A percentile compares a stretch with the other conserved stretches of the same genome.
Conservation (phyloP, 1,140 invertebrate species). For the Neodiprion pinetum region DNA sequence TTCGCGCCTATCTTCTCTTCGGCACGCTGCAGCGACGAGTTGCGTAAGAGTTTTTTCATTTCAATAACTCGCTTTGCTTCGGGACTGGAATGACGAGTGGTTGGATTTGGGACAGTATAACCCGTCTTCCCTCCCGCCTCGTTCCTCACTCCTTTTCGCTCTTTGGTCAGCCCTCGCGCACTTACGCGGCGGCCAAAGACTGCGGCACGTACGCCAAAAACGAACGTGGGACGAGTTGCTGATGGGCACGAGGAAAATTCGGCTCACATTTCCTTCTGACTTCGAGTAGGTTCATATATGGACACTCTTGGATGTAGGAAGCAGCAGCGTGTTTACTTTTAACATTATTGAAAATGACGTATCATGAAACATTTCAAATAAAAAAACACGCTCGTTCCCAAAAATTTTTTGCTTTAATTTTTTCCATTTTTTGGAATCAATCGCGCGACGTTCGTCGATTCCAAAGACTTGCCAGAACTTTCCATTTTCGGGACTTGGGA, state of each 20-base stretch:
- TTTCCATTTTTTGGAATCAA: too few relatives aligned
- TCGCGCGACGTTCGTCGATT: neutral
- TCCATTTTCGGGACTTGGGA: too few relatives aligned
- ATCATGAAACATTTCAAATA: too few relatives aligned
- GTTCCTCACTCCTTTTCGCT: neutral
- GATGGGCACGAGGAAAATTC: neutral
- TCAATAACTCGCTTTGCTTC: constrained; percentile 4
- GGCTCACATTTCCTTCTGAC: too few relatives aligned
- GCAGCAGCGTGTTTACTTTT: too few relatives aligned
- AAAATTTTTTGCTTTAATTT: too few relatives aligned
- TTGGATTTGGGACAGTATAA: neutral
- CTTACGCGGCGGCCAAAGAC: neutral
- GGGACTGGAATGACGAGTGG: constrained; percentile 4
- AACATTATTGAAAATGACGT: too few relatives aligned
- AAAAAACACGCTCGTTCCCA: too few relatives aligned
- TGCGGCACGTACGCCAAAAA: neutral
- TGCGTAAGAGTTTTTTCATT: constrained; percentile 5
- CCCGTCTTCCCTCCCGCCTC: too few relatives aligned
- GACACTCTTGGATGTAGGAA: too few relatives aligned
- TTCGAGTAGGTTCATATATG: too few relatives aligned
- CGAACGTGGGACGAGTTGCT: neutral
- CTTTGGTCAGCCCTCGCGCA: neutral
- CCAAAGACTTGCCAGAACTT: too few relatives aligned
- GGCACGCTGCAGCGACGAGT: neutral
- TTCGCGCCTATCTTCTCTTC: neutral